Evolutionary conservation across 2,888 invertebrate genomes (phyloP).

Genomic region (Eulithis prunata): DNA sequence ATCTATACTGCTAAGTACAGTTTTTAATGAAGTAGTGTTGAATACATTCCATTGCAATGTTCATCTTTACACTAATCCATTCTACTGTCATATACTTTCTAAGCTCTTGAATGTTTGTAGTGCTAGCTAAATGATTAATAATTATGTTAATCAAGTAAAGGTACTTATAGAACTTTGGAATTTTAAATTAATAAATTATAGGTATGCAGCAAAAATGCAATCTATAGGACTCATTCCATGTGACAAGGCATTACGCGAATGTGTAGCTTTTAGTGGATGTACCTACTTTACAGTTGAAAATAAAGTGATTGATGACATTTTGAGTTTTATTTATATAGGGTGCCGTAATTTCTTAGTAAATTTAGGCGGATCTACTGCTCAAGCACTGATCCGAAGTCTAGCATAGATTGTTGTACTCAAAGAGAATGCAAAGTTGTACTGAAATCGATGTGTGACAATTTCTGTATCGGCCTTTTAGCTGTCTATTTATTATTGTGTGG

Average conservation of each 20-base stretch:
- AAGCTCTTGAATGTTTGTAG: slow-evolving; percentile 34
- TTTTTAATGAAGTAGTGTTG: slow-evolving; percentile 39
- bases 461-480: no score
- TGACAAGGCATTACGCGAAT: slow-evolving; percentile 38
- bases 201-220: slow-evolving; percentile 24
- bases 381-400: no score
- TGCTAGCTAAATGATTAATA: slow-evolving; percentile 15
- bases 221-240: slow-evolving; percentile 20
- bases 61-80: slow-evolving; percentile 30
- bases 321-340: slow-evolving; percentile 30
- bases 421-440: no score
- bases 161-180: slow-evolving; percentile 5
- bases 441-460: no score
- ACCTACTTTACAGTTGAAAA: slow-evolving; percentile 60
- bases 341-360: no score
- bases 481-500: neutral
- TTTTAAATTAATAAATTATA: slow-evolving; percentile 10
- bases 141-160: slow-evolving; percentile 1
- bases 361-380: no score
- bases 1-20: slow-evolving; percentile 15
- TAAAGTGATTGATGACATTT: slow-evolving; percentile 59
- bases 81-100: slow-evolving; percentile 33
- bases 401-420: no score
- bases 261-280: slow-evolving; percentile 46
- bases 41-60: slow-evolving; percentile 67